Percentiles rank a stretch among this genome's conserved stretches.
These are phyloP conservation scores for Mastomys coucha DNA, from an alignment of 2,113 vertebrate species.

Conservation along the genomic window DNA sequence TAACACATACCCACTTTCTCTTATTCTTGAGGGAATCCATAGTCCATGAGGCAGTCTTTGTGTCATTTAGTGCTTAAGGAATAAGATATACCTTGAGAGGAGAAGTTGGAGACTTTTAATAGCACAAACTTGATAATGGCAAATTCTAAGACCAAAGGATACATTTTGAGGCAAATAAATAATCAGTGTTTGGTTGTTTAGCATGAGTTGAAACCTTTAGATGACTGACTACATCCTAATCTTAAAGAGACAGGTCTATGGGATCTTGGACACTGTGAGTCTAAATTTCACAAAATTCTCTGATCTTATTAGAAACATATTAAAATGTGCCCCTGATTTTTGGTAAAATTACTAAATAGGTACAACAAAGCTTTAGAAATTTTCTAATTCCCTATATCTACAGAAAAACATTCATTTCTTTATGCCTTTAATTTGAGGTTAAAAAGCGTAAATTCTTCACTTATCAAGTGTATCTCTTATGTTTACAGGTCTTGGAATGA, in stretches of 20 bases:
- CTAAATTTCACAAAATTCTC: neutral
- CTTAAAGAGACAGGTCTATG: neutral
- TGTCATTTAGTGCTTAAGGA: neutral
- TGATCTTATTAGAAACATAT: neutral
- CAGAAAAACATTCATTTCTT: neutral
- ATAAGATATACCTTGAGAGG: neutral
- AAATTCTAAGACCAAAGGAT: neutral
- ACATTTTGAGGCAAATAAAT: neutral
- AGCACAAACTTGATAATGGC: neutral
- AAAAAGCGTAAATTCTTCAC: neutral
- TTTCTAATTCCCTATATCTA: constrained; percentile 7
- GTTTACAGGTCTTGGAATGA: neutral
- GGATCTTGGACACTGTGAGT: neutral
- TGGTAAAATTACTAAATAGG: neutral
- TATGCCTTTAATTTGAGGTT: neutral
- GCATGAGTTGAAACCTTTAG: neutral
- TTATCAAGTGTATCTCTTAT: neutral
- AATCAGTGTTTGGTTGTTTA: neutral
- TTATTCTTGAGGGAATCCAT: neutral
- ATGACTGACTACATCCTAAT: neutral
- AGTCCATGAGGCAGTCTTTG: neutral
- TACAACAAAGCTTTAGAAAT: neutral
- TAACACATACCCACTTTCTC: neutral
- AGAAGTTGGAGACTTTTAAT: neutral
- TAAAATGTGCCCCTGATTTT: neutral